A percentile compares a stretch with the other conserved stretches of the same genome.
These are phyloP conservation scores for Cladopsammia gracilis DNA, from an alignment of 64 coral and sea anemone genomes.

Conservation along the genomic window DNA sequence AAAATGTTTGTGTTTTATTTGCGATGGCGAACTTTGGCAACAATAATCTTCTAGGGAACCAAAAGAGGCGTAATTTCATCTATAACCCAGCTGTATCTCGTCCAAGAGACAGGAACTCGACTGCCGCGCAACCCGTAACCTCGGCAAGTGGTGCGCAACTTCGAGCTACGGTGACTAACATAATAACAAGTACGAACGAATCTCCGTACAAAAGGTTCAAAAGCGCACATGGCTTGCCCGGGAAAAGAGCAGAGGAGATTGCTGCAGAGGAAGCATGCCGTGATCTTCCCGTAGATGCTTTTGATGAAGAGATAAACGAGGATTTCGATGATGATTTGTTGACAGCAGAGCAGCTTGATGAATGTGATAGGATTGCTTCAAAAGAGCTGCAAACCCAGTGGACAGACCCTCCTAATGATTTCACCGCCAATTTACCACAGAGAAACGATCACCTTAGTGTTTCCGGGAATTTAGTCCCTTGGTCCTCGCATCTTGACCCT, in stretches of 20 bases:
- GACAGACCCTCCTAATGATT: background rate
- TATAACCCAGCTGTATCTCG: constrained; percentile 58
- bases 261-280: constrained; percentile 63
- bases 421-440: background rate
- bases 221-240: constrained; percentile 45
- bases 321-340: constrained; percentile 84
- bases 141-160: background rate
- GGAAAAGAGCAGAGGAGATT: constrained; percentile 24
- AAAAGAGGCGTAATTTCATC: constrained; percentile 82
- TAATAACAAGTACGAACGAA: background rate
- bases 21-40: constrained; percentile 70
- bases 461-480: background rate
- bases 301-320: constrained; percentile 87
- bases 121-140: background rate
- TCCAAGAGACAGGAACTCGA: background rate
- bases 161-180: background rate
- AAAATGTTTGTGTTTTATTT: background rate
- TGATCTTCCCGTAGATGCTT: constrained; percentile 78
- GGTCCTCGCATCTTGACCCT: background rate
- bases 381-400: constrained; percentile 34
- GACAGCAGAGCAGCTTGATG: constrained; percentile 76
- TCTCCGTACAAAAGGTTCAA: constrained; percentile 77
- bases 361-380: constrained; percentile 61
- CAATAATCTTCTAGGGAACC: constrained; percentile 55
- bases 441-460: background rate